A percentile compares a stretch with the other conserved stretches of the same genome.
phyloP scores from a whole-genome alignment of 2,113 vertebrate genomes.

The Megatriorchis doriae region DNA sequence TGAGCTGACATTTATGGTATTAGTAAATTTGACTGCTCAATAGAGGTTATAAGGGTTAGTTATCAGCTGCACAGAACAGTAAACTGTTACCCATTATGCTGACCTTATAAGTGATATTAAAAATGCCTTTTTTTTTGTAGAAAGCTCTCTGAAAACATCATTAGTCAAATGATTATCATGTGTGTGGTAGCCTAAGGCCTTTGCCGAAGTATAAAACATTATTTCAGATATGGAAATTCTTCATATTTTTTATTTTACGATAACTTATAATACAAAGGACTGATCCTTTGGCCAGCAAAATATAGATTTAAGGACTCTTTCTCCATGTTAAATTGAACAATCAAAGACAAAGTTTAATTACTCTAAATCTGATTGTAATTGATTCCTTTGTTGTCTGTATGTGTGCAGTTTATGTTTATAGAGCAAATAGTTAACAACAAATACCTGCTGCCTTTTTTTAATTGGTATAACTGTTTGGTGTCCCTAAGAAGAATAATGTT shows the following conservation, averaged over 20 bases:
- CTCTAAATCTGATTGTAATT: not conserved
- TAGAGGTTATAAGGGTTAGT: not conserved
- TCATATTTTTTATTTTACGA: not conserved
- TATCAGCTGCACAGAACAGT: not conserved
- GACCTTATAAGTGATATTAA: not conserved
- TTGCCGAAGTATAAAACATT: not conserved
- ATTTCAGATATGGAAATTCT: not conserved
- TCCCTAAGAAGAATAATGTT: not conserved
- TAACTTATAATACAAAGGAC: not conserved
- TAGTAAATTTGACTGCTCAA: not conserved
- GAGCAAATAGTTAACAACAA: not conserved
- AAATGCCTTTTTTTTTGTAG: not conserved
- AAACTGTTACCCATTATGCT: not conserved
- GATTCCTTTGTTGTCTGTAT: not conserved
- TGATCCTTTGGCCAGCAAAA: not conserved
- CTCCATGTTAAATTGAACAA: not conserved
- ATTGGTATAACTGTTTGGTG: not conserved
- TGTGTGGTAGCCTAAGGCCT: not conserved
- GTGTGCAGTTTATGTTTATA: not conserved
- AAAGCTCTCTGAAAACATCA: not conserved
- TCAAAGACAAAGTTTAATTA: not conserved
- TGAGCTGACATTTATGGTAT: not conserved
- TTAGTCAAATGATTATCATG: not conserved
- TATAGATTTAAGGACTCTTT: not conserved
- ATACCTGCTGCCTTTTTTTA: not conserved